These are phyloP conservation scores for Drosophila oshimai DNA, from an alignment of 1,140 invertebrate genomes.

Conservation along the genomic window DNA sequence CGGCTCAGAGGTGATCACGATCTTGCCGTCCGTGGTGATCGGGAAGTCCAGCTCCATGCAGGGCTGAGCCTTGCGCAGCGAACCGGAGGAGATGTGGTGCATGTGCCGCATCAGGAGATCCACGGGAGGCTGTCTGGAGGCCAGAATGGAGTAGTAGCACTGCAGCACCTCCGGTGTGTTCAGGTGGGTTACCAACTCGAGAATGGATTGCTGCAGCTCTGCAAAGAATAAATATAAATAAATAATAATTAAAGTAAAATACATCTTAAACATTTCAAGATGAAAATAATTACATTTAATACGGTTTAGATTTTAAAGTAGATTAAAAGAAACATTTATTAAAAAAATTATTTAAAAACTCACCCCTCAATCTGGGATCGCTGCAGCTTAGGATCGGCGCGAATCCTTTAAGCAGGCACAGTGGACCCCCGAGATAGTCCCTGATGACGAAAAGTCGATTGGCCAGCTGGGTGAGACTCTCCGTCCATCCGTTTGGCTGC, in stretches of 20 bases:
- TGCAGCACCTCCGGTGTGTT: constrained; percentile 74
- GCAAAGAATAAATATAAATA: neutral
- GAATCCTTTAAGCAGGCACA: constrained; percentile 75
- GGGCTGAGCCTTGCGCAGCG: constrained; percentile 56
- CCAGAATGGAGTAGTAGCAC: constrained; percentile 64
- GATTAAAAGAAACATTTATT: too few relatives aligned
- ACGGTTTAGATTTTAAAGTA: too few relatives aligned
- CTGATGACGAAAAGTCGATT: constrained; percentile 74
- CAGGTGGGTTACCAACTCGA: constrained; percentile 70
- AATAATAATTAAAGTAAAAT: too few relatives aligned
- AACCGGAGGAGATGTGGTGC: constrained; percentile 59
- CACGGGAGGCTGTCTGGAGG: constrained; percentile 70
- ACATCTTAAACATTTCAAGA: too few relatives aligned
- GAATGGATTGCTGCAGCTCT: constrained; percentile 76
- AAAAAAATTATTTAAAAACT: neutral
- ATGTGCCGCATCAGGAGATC: constrained; percentile 73
- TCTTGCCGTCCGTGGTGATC: constrained; percentile 67
- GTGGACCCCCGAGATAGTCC: constrained; percentile 70
- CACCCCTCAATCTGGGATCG: constrained; percentile 66
- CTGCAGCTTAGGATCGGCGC: constrained; percentile 59
- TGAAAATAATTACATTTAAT: too few relatives aligned
- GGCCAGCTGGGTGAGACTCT: constrained; percentile 68
- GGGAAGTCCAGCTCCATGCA: constrained; percentile 76
- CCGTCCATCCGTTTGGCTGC: constrained; percentile 75
- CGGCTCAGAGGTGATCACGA: constrained; percentile 63